Evolutionary conservation across 2,113 vertebrate genomes (phyloP).

Genomic region (Aythya baeri): DNA sequence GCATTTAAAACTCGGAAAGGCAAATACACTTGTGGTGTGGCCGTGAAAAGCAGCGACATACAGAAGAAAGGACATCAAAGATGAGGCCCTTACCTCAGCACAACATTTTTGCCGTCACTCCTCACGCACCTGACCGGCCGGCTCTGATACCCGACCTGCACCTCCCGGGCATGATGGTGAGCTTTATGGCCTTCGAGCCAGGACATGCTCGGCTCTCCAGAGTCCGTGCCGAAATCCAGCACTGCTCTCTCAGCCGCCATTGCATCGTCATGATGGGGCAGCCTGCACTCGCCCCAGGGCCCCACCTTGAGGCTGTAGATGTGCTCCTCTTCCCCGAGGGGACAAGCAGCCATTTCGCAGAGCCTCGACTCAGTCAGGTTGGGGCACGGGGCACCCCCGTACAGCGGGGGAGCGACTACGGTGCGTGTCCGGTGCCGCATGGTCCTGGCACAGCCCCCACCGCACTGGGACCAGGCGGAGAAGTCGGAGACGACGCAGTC

Average conservation of each 20-base stretch:
- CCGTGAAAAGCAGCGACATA: accelerated
- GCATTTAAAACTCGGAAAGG: neutral
- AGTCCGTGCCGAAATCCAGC: conserved; percentile 78
- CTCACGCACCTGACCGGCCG: conserved; percentile 88
- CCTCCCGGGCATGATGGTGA: conserved; percentile 68
- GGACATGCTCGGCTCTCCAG: conserved; percentile 75
- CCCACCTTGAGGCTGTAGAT: conserved; percentile 90
- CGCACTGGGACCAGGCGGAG: conserved; percentile 88
- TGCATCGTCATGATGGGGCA: conserved; percentile 66
- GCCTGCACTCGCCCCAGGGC: conserved; percentile 86
- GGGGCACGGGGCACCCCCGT: conserved; percentile 88
- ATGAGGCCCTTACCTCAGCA: conserved; percentile 85
- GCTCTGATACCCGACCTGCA: conserved; percentile 90
- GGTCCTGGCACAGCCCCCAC: conserved; percentile 76
- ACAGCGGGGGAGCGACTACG: conserved; percentile 86
- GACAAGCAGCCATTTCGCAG: conserved; percentile 78
- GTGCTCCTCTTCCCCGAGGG: conserved; percentile 81
- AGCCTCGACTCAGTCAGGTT: conserved; percentile 86
- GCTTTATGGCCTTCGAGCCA: conserved; percentile 61
- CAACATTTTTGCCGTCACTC: conserved; percentile 84
- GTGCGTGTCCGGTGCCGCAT: conserved; percentile 86
- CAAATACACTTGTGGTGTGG: neutral
- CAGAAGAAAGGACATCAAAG: neutral
- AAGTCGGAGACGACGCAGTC: conserved; percentile 92
- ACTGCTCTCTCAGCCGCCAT: conserved; percentile 71